These are phyloP conservation scores for Cosmopolites sordidus DNA, from an alignment of 2,888 invertebrate species.

Conservation along the genomic window DNA sequence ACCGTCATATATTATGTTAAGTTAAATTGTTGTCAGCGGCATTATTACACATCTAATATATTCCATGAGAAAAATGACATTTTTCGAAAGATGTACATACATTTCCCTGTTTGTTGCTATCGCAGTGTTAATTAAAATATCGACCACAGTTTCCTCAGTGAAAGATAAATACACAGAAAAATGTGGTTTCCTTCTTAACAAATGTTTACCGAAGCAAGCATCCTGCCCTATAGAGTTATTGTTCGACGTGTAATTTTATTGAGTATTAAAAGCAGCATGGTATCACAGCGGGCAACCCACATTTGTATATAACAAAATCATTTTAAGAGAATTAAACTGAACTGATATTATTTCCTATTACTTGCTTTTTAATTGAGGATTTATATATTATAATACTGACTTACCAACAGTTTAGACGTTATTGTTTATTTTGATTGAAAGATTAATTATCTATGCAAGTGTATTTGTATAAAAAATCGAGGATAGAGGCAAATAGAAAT, in stretches of 20 bases:
- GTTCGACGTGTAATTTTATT: constrained; percentile 3
- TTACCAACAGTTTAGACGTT: not conserved
- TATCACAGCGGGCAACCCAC: not conserved
- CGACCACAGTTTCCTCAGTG: not conserved
- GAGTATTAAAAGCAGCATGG: not conserved
- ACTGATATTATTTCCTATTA: not conserved
- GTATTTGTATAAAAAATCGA: too few relatives aligned
- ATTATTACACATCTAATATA: too few relatives aligned
- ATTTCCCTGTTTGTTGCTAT: not conserved
- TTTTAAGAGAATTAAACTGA: not conserved
- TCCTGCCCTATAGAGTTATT: constrained; percentile 8
- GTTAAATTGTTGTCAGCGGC: too few relatives aligned
- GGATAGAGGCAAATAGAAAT: too few relatives aligned
- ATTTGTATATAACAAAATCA: not conserved
- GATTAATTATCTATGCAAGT: too few relatives aligned
- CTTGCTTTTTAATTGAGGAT: not conserved
- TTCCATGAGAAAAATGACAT: too few relatives aligned
- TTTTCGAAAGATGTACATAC: too few relatives aligned
- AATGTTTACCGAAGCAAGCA: constrained; percentile 11
- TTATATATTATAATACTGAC: not conserved
- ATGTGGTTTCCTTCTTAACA: constrained; percentile 6
- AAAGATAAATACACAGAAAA: constrained; percentile 4
- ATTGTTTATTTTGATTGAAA: too few relatives aligned
- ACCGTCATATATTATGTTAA: too few relatives aligned
- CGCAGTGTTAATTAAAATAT: not conserved